Evolutionary conservation across 1,140 invertebrate genomes (phyloP).

Genomic region (Drosophila malerkotliana): DNA sequence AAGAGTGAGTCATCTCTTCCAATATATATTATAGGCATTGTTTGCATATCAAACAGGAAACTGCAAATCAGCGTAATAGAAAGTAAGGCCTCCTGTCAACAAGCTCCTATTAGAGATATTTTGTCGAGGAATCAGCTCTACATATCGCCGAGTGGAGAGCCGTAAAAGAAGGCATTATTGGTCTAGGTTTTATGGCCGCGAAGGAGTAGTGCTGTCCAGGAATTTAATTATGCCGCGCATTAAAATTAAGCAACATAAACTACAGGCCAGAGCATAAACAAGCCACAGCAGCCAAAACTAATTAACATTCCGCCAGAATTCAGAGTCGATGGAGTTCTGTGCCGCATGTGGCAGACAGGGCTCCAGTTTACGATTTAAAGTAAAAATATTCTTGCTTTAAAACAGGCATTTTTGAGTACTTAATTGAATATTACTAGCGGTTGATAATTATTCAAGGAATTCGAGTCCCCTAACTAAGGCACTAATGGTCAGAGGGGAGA

Average conservation of each 20-base stretch:
- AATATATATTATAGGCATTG: slow-evolving; percentile 1
- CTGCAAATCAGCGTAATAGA: slow-evolving; percentile 20
- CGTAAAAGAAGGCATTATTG: slow-evolving; percentile 16
- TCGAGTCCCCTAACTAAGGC: background rate
- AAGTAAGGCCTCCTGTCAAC: slow-evolving; percentile 5
- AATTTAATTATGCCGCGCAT: slow-evolving; percentile 36
- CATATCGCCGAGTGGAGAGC: slow-evolving; percentile 3
- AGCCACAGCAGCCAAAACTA: slow-evolving; percentile 33
- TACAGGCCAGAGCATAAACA: slow-evolving; percentile 35
- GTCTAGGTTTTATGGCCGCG: slow-evolving; percentile 8
- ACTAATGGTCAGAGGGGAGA: background rate
- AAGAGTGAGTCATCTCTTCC: slow-evolving; percentile 13
- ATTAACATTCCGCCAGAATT: slow-evolving; percentile 31
- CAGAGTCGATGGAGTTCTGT: slow-evolving; percentile 13
- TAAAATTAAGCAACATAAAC: slow-evolving; percentile 49
- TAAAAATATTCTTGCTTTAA: background rate
- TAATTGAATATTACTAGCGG: no score
- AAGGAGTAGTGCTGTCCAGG: slow-evolving; percentile 29
- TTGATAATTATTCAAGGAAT: background rate
- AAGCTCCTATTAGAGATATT: background rate
- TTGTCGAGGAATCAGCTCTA: background rate
- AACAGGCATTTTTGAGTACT: background rate
- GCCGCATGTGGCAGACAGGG: slow-evolving; percentile 10
- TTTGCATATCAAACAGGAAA: slow-evolving; percentile 39
- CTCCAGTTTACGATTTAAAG: background rate